These are phyloP conservation scores for Ploceus nigricollis DNA, from an alignment of 2,113 vertebrate species.

Conservation along the genomic window DNA sequence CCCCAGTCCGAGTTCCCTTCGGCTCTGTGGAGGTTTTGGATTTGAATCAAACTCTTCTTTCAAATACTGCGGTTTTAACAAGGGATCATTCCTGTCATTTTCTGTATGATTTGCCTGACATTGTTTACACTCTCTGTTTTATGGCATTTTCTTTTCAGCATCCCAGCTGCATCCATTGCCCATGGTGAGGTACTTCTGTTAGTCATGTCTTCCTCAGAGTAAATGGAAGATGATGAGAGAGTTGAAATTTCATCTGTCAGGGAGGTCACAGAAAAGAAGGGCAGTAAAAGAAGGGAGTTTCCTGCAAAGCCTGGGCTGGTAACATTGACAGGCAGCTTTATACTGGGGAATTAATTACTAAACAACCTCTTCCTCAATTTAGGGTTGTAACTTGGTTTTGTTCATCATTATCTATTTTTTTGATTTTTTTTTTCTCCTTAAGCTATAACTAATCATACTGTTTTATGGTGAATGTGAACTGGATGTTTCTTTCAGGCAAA, in stretches of 20 bases:
- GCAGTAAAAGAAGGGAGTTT: background rate
- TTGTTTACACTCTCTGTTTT: background rate
- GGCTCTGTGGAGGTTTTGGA: background rate
- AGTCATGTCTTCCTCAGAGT: background rate
- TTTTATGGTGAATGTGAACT: background rate
- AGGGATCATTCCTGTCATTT: background rate
- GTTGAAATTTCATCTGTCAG: background rate
- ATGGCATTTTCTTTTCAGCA: background rate
- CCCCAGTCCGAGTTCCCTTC: background rate
- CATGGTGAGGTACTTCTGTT: background rate
- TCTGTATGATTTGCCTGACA: background rate
- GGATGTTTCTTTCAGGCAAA: background rate
- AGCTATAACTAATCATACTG: background rate
- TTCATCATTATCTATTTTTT: background rate
- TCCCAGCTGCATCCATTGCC: background rate
- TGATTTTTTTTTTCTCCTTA: background rate
- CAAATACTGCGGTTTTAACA: background rate
- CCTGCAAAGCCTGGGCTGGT: background rate
- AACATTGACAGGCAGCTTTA: background rate
- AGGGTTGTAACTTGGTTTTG: background rate
- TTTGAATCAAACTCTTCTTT: background rate
- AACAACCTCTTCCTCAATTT: background rate
- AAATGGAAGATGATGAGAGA: background rate
- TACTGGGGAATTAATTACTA: background rate
- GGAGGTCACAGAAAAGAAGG: background rate